These are phyloP conservation scores for Drosophila neotestacea DNA, from an alignment of 2,888 invertebrate species.

Conservation along the genomic window DNA sequence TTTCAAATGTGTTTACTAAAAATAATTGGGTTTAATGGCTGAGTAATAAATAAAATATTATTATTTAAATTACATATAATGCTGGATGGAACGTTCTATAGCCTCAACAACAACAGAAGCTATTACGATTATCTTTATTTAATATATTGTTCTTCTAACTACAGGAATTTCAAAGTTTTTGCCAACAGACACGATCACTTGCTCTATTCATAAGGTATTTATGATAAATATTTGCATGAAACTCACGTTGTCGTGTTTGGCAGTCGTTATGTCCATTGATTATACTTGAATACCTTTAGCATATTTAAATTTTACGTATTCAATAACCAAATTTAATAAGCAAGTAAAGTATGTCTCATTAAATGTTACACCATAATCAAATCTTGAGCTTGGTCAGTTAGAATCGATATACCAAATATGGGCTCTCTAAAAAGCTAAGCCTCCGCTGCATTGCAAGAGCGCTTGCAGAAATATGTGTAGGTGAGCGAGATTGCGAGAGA, in stretches of 20 bases:
- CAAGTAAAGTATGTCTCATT: neutral
- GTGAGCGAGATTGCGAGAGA: slow-evolving; percentile 1
- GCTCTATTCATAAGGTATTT: neutral
- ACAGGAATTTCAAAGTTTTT: slow-evolving; percentile 13
- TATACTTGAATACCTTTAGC: slow-evolving; percentile 11
- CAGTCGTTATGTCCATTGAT: slow-evolving; percentile 2
- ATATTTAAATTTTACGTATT: neutral
- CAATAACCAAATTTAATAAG: neutral
- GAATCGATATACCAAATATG: slow-evolving; percentile 3
- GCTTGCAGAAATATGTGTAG: neutral
- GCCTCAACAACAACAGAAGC: neutral
- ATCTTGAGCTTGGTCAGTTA: neutral
- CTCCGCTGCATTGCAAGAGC: slow-evolving; percentile 3
- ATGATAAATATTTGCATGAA: slow-evolving; percentile 38
- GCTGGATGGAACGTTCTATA: neutral
- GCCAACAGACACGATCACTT: slow-evolving; percentile 30
- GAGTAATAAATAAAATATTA: neutral
- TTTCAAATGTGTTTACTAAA: neutral
- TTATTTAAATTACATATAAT: neutral
- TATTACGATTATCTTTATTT: slow-evolving; percentile 1
- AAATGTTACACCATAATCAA: neutral
- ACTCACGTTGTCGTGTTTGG: slow-evolving; percentile 63
- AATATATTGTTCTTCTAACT: neutral
- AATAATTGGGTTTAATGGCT: neutral
- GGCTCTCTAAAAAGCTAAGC: slow-evolving; percentile 11